Evolutionary conservation across 2,113 vertebrate species (phyloP), one percentile per base, ranked within the genome.

Genomic region (Myodes glareolus): DNA sequence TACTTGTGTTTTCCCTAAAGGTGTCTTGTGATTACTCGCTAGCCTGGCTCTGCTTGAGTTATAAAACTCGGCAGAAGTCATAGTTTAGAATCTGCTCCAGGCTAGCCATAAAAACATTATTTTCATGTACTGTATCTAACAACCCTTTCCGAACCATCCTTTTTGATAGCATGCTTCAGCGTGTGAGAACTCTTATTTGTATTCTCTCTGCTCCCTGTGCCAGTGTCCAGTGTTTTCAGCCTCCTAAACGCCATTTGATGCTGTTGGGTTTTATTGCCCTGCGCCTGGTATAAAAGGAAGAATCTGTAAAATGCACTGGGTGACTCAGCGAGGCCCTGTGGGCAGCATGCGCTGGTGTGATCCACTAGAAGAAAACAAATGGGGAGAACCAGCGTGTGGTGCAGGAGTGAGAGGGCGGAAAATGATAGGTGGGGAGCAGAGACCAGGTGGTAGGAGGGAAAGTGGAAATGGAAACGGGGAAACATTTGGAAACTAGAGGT

Each of bases 11-110:
- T 94, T 90, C 94, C 94, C 96, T 92, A 39, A 82, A 97, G 92
- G 90, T 96, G 31, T 80, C 31, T 58, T 96, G 50, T 95, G 93
- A 93, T 97, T 93, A 78, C 94, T 97, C 97, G 94, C 93, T 96
- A 93, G 73, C 92, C 52, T 94, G 65, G 86, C 82, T 96, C 85
- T 77, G 91, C 68, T 95, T 91, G 45, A 96, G 84, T 96, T 96
- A 90, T 94, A 96, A 97, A 97, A 95, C 88, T 73, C 94, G 93
- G 96, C 90, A 96, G 95, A 98, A 96, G 95, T 92, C 84, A 78
- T 85, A 61, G 82, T 96, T 94, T 85, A 80, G 52, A 68, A 58
- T 96, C 70, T 94, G 92, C 93, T 97, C 52, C 80, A 96, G 95
- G 92, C 93, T 91, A 92, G 58, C 47, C 70, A 93, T 94, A 87